Percentiles rank a stretch among this genome's conserved stretches.
These are phyloP conservation scores for Toxostoma redivivum DNA, from an alignment of 2,113 vertebrate species.

Conservation along the genomic window DNA sequence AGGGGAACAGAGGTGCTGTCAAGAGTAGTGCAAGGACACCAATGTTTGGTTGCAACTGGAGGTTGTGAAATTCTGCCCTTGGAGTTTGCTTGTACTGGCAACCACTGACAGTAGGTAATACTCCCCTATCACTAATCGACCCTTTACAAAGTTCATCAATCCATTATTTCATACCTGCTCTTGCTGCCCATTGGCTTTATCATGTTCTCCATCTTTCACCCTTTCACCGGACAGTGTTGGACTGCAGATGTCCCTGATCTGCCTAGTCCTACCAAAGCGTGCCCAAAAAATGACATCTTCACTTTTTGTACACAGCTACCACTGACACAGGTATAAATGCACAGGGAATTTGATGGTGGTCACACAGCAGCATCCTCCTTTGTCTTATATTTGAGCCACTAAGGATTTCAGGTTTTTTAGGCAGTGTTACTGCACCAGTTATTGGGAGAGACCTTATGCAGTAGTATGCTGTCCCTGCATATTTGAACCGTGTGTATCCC, in stretches of 20 bases:
- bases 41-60: background rate
- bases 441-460: background rate
- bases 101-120: background rate
- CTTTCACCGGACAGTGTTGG: background rate
- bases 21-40: fast-evolving
- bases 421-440: background rate
- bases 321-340: background rate
- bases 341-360: background rate
- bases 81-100: background rate
- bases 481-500: background rate
- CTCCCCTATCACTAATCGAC: background rate
- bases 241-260: background rate
- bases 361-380: background rate
- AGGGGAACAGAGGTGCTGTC: background rate
- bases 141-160: background rate
- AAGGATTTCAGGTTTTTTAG: background rate
- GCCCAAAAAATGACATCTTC: background rate
- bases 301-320: background rate
- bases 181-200: background rate
- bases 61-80: background rate
- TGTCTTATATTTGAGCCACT: background rate
- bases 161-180: background rate
- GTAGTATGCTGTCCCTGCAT: too few relatives aligned
- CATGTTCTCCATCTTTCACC: background rate
- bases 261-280: background rate